Conservation (phyloP, 2,888 invertebrate genomes). For the Chromoteleia sp. region DNA sequence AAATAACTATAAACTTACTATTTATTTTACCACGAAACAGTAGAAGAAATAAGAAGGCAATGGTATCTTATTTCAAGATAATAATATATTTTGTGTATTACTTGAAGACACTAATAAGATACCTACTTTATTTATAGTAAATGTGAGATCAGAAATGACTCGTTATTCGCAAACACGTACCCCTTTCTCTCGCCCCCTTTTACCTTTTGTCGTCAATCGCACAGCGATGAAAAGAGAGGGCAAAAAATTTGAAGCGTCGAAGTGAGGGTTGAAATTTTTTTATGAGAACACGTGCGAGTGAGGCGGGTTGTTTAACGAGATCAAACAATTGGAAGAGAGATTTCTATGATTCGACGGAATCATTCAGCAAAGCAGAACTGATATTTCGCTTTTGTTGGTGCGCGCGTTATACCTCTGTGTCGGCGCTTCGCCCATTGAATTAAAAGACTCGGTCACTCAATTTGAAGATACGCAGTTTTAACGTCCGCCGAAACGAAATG, state of each 20-base stretch:
- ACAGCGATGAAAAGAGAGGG: constrained; percentile 24
- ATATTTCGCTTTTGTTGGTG: constrained; percentile 55
- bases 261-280: constrained; percentile 35
- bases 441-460: constrained; percentile 59
- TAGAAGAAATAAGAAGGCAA: no score
- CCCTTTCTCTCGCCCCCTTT: not conserved
- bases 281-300: not conserved
- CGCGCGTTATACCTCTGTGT: constrained; percentile 26
- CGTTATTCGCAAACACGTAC: not conserved
- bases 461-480: constrained; percentile 54
- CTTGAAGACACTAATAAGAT: no score
- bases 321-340: constrained; percentile 64
- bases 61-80: no score
- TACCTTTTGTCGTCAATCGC: constrained; percentile 30
- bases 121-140: no score
- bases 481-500: constrained; percentile 37
- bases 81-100: no score
- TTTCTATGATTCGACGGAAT: constrained; percentile 52
- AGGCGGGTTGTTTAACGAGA: constrained; percentile 62
- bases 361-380: constrained; percentile 27
- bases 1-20: no score
- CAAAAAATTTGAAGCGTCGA: constrained; percentile 26
- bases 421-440: constrained; percentile 28
- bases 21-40: no score
- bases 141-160: not conserved